Evolutionary conservation across 2,797 vertebrate genomes (phyloP), one percentile per base, ranked within the genome.

Genomic region (Microctenopoma steveboyesi): DNA sequence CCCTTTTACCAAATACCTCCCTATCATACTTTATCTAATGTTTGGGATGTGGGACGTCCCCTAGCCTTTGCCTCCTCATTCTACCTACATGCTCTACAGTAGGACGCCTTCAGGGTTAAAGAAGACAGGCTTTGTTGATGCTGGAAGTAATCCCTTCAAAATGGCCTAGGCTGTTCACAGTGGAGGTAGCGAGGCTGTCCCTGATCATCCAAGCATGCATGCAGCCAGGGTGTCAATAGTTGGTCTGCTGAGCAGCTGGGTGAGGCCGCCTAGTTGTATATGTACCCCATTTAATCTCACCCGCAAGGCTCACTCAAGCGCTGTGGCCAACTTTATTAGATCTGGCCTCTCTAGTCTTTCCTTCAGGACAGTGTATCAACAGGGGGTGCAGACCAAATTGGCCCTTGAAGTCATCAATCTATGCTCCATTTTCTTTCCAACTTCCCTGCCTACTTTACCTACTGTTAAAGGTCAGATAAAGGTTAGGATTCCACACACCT

Each of bases 141-240:
- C 79, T 74, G 42, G 43, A 76, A 72, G 74, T 83, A 81, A 84
- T 82, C 63, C 79, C 78, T 50, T 78, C 70, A 75, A 64, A 84
- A 84, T 50, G 22, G 8, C 59, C 55, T 56, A 4, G 28, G 18
- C 52, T 49, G 25, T 18, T 71, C 68, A 59, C 42, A 72, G 66
- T 46, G n/a, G 56, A 72, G 66, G 48, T 76, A 56, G 55, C 71
- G 49, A 39, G 67, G 43, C 65, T 63, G 49, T 71, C 64, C 58
- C 35, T 11, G 63, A 81, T 69, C 72, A 39, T 71, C 64, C 64
- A 54, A 58, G 56, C 70, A 43, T 40, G 46, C 48, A 75, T 47
- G 70, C 37, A 56, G 64, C 66, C 40, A 14, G 43, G 25, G 51
- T 61, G 56, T 77, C 54, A 57, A 61, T 66, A 33, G 62, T 46